Evolutionary conservation across 2,888 invertebrate species (phyloP).

Genomic region (Acanthacorydalis orientalis): DNA sequence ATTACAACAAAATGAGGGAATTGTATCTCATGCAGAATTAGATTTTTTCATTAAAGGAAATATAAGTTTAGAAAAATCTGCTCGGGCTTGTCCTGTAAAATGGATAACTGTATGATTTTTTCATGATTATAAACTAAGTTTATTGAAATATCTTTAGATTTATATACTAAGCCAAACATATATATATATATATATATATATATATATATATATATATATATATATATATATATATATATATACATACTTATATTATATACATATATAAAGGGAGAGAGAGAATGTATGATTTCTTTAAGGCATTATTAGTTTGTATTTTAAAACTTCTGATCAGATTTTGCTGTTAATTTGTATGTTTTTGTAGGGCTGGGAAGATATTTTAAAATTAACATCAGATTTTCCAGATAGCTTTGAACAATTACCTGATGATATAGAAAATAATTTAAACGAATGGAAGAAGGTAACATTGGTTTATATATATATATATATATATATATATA

Average conservation of each 20-base stretch:
- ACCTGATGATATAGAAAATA: slow-evolving; percentile 40
- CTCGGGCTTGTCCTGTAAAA: slow-evolving; percentile 42
- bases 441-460: slow-evolving; percentile 47
- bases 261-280: too few species aligned
- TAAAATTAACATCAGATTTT: slow-evolving; percentile 55
- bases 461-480: slow-evolving; percentile 20
- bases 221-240: too few species aligned
- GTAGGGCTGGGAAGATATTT: slow-evolving; percentile 69
- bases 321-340: neutral
- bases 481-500: too few species aligned
- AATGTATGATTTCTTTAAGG: too few species aligned
- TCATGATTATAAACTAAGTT: neutral
- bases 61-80: slow-evolving; percentile 57
- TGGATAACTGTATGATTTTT: slow-evolving; percentile 45
- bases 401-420: slow-evolving; percentile 44
- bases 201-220: too few species aligned
- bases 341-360: slow-evolving; percentile 7
- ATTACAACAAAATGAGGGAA: slow-evolving; percentile 51
- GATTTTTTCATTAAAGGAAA: slow-evolving; percentile 87
- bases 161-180: too few species aligned
- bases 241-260: too few species aligned
- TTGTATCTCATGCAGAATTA: slow-evolving; percentile 49
- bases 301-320: too few species aligned
- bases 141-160: neutral
- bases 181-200: too few species aligned